Evolutionary conservation across 2,888 invertebrate species (phyloP).

Genomic region (Coleophora flavipennella): DNA sequence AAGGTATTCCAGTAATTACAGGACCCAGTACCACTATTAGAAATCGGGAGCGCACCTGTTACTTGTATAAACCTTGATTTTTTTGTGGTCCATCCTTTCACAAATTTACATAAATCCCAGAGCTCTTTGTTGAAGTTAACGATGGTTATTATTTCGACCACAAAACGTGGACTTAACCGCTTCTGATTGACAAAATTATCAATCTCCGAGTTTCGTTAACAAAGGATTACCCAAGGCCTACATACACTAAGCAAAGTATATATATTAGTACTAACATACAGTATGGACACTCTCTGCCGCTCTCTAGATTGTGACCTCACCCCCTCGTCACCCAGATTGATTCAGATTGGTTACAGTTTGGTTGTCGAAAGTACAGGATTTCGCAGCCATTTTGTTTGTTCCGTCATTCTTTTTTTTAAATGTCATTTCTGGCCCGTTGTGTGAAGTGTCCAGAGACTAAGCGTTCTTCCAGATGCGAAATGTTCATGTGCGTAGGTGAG

Average conservation of each 20-base stretch:
- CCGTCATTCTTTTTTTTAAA: too few species aligned
- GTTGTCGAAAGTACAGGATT: too few species aligned
- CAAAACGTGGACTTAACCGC: constrained; percentile 54
- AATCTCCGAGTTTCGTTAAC: constrained; percentile 22
- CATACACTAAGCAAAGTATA: too few species aligned
- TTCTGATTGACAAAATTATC: constrained; percentile 57
- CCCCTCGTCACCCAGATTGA: too few species aligned
- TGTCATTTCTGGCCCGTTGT: too few species aligned
- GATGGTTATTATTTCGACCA: constrained; percentile 65
- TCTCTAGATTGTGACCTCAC: too few species aligned
- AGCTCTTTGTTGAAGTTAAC: constrained; percentile 57
- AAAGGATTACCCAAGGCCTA: constrained; percentile 39
- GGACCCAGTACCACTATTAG: constrained; percentile 48
- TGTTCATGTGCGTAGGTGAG: too few species aligned
- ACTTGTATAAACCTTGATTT: constrained; percentile 48
- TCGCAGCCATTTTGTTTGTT: too few species aligned
- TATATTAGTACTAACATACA: too few species aligned
- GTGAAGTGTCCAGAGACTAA: too few species aligned
- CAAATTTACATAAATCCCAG: constrained; percentile 64
- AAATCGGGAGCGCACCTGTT: constrained; percentile 63
- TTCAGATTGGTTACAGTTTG: too few species aligned
- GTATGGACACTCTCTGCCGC: too few species aligned
- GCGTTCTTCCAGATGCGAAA: constrained; percentile 13
- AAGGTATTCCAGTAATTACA: constrained; percentile 36
- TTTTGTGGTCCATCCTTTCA: constrained; percentile 53